phyloP scores from a whole-genome alignment of 2,888 invertebrate genomes.

The Catocala fraxini region DNA sequence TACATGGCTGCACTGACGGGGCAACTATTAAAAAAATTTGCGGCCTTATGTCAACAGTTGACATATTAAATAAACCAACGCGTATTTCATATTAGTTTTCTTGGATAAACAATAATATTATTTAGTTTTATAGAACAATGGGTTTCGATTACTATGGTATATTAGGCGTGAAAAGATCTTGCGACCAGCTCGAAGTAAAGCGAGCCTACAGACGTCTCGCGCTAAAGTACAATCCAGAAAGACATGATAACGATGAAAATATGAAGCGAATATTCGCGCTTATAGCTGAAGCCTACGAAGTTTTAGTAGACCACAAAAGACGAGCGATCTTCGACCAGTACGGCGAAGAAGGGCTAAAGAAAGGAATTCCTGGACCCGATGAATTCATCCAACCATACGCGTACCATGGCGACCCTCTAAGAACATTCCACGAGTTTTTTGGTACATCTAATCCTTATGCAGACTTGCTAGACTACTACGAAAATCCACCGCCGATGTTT shows the following conservation, averaged over 20 bases:
- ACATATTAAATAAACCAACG: conserved; percentile 1
- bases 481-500: conserved; percentile 89
- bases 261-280: conserved; percentile 87
- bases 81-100: conserved; percentile 2
- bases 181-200: conserved; percentile 90
- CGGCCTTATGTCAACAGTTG: conserved; percentile 7
- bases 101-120: background rate
- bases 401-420: conserved; percentile 93
- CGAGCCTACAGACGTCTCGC: conserved; percentile 89
- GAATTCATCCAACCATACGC: conserved; percentile 91
- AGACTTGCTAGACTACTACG: conserved; percentile 90
- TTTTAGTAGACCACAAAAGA: conserved; percentile 89
- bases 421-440: conserved; percentile 93
- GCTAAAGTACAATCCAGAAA: conserved; percentile 88
- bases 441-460: conserved; percentile 94
- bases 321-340: conserved; percentile 95
- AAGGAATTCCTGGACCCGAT: conserved; percentile 91
- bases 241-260: conserved; percentile 78
- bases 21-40: too few species aligned
- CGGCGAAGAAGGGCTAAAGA: conserved; percentile 95
- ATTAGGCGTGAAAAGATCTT: conserved; percentile 89
- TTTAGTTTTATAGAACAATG: conserved; percentile 66
- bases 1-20: too few species aligned
- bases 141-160: conserved; percentile 93
- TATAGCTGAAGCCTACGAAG: conserved; percentile 93